A percentile compares a stretch with the other conserved stretches of the same genome.
phyloP scores from a whole-genome alignment of 1,140 invertebrate species.

The Heliconius hewitsoni region DNA sequence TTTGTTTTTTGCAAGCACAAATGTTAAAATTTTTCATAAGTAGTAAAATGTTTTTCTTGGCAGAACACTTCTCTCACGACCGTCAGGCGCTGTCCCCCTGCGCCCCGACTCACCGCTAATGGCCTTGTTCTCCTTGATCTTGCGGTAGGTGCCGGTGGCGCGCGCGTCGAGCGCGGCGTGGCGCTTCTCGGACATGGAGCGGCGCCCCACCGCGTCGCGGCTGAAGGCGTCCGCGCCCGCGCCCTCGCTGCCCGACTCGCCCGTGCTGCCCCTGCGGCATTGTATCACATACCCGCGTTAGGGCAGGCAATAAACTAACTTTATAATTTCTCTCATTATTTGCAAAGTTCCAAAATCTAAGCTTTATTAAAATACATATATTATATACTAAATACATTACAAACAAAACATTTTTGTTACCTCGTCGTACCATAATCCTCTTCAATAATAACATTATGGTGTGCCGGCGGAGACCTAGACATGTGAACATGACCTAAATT shows the following conservation, averaged over 20 bases:
- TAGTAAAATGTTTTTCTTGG: no score
- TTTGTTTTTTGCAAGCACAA: no score
- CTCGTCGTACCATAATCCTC: conserved; percentile 84
- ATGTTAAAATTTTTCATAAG: no score
- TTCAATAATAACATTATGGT: conserved; percentile 85
- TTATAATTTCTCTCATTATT: no score
- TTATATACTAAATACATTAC: background rate
- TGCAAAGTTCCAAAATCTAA: no score
- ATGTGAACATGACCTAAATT: conserved; percentile 67
- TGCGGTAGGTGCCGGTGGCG: conserved; percentile 96
- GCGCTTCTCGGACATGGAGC: conserved; percentile 98
- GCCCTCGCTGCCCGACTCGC: conserved; percentile 71
- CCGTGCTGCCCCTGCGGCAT: conserved; percentile 43
- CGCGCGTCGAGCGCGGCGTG: conserved; percentile 97
- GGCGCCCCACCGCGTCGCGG: conserved; percentile 95
- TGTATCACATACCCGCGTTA: no score
- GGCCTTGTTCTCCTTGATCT: conserved; percentile 91
- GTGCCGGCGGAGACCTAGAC: conserved; percentile 66
- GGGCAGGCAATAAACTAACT: no score
- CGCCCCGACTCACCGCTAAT: conserved; percentile 46
- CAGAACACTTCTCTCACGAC: no score
- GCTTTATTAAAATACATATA: no score
- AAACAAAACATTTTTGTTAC: conserved; percentile 34
- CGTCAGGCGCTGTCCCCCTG: no score
- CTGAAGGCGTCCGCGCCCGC: conserved; percentile 73